phyloP scores from a whole-genome alignment of 2,797 vertebrate genomes.

The Hemibagrus guttatus region DNA sequence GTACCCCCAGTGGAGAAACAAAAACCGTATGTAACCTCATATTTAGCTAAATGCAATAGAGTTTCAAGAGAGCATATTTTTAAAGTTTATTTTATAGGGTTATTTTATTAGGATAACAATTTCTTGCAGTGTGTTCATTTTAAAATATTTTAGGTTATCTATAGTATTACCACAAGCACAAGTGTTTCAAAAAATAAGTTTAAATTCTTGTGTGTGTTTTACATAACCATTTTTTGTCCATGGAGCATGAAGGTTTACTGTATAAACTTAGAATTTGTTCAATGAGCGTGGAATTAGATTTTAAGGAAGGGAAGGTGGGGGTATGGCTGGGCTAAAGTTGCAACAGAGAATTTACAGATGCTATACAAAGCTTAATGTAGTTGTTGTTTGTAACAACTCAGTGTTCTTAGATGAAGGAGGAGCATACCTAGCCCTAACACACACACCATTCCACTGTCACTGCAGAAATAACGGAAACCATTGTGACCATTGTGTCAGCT shows the following conservation, averaged over 20 bases:
- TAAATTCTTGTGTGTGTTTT: background rate
- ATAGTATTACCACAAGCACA: background rate
- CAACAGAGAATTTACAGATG: background rate
- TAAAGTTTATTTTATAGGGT: background rate
- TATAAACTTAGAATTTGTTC: background rate
- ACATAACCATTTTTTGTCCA: background rate
- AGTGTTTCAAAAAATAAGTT: background rate
- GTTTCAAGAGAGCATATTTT: background rate
- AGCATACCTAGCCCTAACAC: too few species aligned
- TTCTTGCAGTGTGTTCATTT: background rate
- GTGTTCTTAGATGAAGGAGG: background rate
- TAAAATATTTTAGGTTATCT: background rate
- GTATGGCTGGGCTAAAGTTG: background rate
- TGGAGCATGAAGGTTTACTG: background rate
- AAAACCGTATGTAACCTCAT: background rate
- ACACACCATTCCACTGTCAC: background rate
- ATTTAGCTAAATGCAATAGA: background rate
- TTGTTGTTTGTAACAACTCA: background rate
- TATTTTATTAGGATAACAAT: background rate
- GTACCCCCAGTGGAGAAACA: background rate
- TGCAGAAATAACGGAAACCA: slow-evolving; percentile 49
- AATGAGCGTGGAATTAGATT: background rate
- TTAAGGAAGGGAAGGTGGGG: background rate
- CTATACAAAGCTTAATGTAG: background rate
- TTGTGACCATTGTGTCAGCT: slow-evolving; percentile 49